phyloP scores from a whole-genome alignment of 2,888 invertebrate species.

The Dugesia japonica region DNA sequence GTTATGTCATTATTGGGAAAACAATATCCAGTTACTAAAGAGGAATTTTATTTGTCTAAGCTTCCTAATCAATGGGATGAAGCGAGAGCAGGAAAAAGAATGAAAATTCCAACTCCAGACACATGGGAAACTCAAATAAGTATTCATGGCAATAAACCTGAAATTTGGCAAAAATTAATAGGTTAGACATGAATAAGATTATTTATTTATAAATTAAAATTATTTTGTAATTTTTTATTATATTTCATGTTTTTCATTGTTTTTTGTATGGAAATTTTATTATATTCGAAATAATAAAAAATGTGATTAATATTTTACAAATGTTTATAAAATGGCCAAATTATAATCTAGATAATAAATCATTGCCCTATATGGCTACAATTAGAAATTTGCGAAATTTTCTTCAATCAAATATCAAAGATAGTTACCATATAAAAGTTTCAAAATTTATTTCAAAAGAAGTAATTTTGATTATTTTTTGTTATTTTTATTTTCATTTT shows the following conservation, averaged over 20 bases:
- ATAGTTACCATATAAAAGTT: slow-evolving; percentile 46
- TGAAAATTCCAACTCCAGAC: slow-evolving; percentile 50
- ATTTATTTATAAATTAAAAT: too few relatives aligned
- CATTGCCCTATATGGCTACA: slow-evolving; percentile 51
- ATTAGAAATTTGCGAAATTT: slow-evolving; percentile 49
- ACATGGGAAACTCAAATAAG: slow-evolving; percentile 51
- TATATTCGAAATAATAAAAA: too few relatives aligned
- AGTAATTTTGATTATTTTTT: slow-evolving; percentile 38
- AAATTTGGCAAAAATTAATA: slow-evolving; percentile 48
- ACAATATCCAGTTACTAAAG: slow-evolving; percentile 47
- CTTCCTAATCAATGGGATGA: slow-evolving; percentile 46
- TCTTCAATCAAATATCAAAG: slow-evolving; percentile 48
- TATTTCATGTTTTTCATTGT: too few relatives aligned
- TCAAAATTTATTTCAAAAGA: slow-evolving; percentile 45
- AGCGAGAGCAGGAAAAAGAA: slow-evolving; percentile 46
- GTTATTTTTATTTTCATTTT: neutral
- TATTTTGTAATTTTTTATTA: too few relatives aligned
- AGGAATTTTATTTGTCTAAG: slow-evolving; percentile 44
- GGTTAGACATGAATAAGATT: too few relatives aligned
- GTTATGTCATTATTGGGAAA: slow-evolving; percentile 50
- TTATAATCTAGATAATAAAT: slow-evolving; percentile 46
- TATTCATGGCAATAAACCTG: slow-evolving; percentile 48
- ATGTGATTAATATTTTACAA: too few relatives aligned
- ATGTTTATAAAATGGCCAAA: too few relatives aligned
- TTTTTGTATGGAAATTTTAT: too few relatives aligned